Evolutionary conservation across 1,140 invertebrate species (phyloP), one percentile per base, ranked within the genome.

Genomic region (Plutomurus gul): DNA sequence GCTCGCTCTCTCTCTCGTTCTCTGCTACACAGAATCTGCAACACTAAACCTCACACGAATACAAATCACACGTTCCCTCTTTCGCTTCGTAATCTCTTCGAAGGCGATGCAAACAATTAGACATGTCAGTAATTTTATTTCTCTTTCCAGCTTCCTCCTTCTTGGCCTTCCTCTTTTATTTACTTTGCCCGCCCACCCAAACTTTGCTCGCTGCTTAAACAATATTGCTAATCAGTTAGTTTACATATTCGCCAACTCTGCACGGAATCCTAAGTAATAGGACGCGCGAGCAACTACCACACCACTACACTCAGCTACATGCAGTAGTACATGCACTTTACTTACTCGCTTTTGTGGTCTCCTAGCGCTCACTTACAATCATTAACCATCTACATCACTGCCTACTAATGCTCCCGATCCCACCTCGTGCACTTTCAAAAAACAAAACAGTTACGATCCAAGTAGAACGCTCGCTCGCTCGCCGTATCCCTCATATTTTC

Each of bases 41-140:
- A 7, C 25, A n/a, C 16, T 65, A 65, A 65, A 65, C 56, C 56
- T 65, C 56, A 33, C 25, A 30, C 56, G 56, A 65, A 65, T 65
- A 65, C 56, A 65, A 65, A 65, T 65, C 56, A 65, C 56, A 65
- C 56, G 56, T 65, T 33, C 56, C 36, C 25, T 65, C 56, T 33
- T 30, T 30, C 56, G 30, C 56, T 65, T 33, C 30, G 56, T 65
- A 65, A 65, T 65, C 56, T 30, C 56, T 6, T 25, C n/a, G 27
- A 65, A 65, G 10, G 25, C 56, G 56, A 65, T 65, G 56, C 56
- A 36, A 65, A 65, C 56, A 65, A 65, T 65, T 65, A 65, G 56
- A 65, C 56, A 22, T 51, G 47, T 51, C 30, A 65, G 56, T 65
- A 65, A 65, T 65, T 65, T 30, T 33, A 65, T 65, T 65, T 65